These are phyloP conservation scores for Neoseiulus cucumeris DNA, from an alignment of 1,140 invertebrate genomes.

Conservation along the genomic window DNA sequence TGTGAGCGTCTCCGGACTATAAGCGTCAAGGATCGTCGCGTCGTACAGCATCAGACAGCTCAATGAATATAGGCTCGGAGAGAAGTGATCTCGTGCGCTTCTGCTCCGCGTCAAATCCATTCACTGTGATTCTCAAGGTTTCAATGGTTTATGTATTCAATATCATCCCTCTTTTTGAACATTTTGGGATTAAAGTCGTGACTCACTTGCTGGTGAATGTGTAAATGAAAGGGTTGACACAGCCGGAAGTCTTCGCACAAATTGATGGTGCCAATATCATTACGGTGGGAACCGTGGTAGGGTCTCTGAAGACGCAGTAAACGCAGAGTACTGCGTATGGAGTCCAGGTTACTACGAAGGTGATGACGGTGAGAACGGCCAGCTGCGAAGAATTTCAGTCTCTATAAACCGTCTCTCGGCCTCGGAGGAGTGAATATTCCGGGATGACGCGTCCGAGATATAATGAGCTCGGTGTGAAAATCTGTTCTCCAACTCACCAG, in stretches of 20 bases:
- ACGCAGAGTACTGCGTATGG: conserved; percentile 51
- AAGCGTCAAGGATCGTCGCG: neutral
- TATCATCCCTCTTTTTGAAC: neutral
- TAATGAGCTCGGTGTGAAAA: too few relatives aligned
- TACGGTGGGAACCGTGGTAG: conserved; percentile 30
- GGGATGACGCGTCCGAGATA: too few relatives aligned
- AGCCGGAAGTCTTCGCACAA: conserved; percentile 54
- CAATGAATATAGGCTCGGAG: neutral
- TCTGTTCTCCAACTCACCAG: too few relatives aligned
- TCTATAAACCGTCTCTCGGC: too few relatives aligned
- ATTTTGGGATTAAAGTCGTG: neutral
- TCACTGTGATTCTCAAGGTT: neutral
- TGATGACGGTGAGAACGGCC: conserved; percentile 37
- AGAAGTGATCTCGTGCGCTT: neutral
- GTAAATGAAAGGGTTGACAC: conserved; percentile 62
- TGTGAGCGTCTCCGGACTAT: neutral
- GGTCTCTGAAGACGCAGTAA: conserved; percentile 30
- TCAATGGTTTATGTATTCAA: neutral
- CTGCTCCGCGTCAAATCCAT: neutral
- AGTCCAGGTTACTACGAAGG: conserved; percentile 51
- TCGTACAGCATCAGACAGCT: neutral
- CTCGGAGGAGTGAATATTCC: too few relatives aligned
- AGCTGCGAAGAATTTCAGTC: conserved; percentile 11
- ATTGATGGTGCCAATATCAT: conserved; percentile 47
- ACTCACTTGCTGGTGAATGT: conserved; percentile 12